Evolutionary conservation across 2,888 invertebrate species (phyloP), one percentile per base, ranked within the genome.

Genomic region (Hypomecis punctinalis): DNA sequence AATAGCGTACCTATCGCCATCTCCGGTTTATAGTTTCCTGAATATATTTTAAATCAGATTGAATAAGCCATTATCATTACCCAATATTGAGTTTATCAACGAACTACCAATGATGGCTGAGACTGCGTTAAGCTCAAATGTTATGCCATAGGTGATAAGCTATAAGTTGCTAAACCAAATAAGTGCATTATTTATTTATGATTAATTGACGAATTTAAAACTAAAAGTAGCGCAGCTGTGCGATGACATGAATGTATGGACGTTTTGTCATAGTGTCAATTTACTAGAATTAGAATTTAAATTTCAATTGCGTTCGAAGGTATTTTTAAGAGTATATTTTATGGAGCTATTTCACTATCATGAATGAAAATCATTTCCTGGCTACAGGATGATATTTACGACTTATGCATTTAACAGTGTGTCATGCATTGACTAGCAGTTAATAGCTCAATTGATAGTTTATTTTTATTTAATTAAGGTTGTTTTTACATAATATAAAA

Each of bases 401-500:
- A 48, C 5, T 52, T 61, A 43, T 70, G 67, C 65, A 72, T 72
- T 70, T 68, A 66, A 53, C 46, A 37, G 1, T 58, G 1, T 58
- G 39, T 54, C 11, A 58, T 59, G 51, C 35, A 13, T 61, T 56
- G 53, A 61, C 53, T 40, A 58, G 45, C 43, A 36, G 43, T 48
- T 33, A 48, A 69, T 71, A 75, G 75, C 74, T 70, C 75, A 76
- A 75, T 67, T 57, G 63, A 69, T 70, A 33, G 35, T 60, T 53
- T 68, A 68, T 70, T 71, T 47, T 36, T 63, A 57, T 61, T 68
- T 61, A 59, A 43, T 64, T 69, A 67, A 75, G 66, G 71, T 77
- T 77, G 71, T 75, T 80, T 74, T 78, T 77, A 75, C 71, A 73
- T 72, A 81, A 77, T 75, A 80, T 71, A 78, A 80, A 75, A 73